A percentile compares a stretch with the other conserved stretches of the same genome.
Evolutionary conservation across 2,888 invertebrate species (phyloP).

Genomic region (Drosophila niveifrons): DNA sequence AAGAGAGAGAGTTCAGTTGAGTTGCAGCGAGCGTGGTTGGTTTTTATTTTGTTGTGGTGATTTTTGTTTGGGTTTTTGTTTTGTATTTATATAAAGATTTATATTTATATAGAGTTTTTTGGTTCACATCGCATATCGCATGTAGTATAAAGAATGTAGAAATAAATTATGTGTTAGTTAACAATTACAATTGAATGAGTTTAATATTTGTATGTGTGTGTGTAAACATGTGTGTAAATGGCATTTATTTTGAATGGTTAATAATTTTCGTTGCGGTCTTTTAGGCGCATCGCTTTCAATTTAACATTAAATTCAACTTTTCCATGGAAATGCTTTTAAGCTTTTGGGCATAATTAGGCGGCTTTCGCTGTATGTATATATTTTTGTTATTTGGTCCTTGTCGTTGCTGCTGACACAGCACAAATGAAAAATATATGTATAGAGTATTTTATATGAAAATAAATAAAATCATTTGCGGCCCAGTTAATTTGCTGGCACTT

Average conservation of each 20-base stretch:
- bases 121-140: slow-evolving; percentile 58
- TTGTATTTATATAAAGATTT: slow-evolving; percentile 55
- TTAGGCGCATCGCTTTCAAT: slow-evolving; percentile 2
- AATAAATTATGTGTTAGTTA: slow-evolving; percentile 77
- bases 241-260: neutral
- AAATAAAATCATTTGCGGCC: slow-evolving; percentile 36
- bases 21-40: slow-evolving; percentile 70
- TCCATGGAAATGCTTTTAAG: slow-evolving; percentile 7
- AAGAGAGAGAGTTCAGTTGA: slow-evolving; percentile 42
- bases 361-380: slow-evolving; percentile 4
- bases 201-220: slow-evolving; percentile 20
- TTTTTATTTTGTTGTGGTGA: slow-evolving; percentile 61
- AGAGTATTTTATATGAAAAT: slow-evolving; percentile 13
- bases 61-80: slow-evolving; percentile 56
- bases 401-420: slow-evolving; percentile 17
- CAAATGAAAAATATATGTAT: neutral
- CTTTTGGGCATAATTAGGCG: slow-evolving; percentile 44
- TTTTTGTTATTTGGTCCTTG: neutral
- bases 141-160: slow-evolving; percentile 77
- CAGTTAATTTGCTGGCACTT: slow-evolving; percentile 72
- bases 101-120: slow-evolving; percentile 36
- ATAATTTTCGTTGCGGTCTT: neutral
- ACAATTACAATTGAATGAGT: slow-evolving; percentile 66
- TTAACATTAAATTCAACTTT: slow-evolving; percentile 5
- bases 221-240: slow-evolving; percentile 13